phyloP scores from a whole-genome alignment of 1,140 invertebrate genomes.

The Atta cephalotes region DNA sequence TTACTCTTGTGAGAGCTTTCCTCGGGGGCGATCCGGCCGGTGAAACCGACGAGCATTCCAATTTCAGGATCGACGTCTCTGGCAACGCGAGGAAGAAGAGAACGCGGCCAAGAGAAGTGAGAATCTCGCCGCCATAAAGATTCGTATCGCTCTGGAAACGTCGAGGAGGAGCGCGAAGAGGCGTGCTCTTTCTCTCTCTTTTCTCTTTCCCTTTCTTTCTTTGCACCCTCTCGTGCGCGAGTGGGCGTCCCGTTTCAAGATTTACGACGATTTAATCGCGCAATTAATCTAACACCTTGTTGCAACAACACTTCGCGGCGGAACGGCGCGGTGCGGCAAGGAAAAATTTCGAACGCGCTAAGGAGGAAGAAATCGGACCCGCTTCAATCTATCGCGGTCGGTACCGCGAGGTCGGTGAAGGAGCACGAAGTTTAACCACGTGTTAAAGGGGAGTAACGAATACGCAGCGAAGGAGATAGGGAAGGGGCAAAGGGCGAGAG shows the following conservation, averaged over 20 bases:
- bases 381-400: slow-evolving; percentile 70
- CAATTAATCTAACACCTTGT: slow-evolving; percentile 86
- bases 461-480: slow-evolving; percentile 22
- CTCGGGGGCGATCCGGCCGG: slow-evolving; percentile 26
- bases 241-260: slow-evolving; percentile 82
- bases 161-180: slow-evolving; percentile 60
- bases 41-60: slow-evolving; percentile 30
- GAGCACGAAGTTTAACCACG: slow-evolving; percentile 56
- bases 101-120: slow-evolving; percentile 59
- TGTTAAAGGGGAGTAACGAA: slow-evolving; percentile 72
- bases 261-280: slow-evolving; percentile 85
- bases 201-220: neutral
- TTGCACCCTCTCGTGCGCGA: slow-evolving; percentile 48
- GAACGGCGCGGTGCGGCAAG: slow-evolving; percentile 9
- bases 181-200: slow-evolving; percentile 41
- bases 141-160: slow-evolving; percentile 74
- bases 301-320: slow-evolving; percentile 83
- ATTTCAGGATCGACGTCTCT: slow-evolving; percentile 60
- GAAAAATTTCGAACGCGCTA: slow-evolving; percentile 45
- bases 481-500: slow-evolving; percentile 14
- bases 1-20: slow-evolving; percentile 42
- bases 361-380: slow-evolving; percentile 11
- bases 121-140: slow-evolving; percentile 75
- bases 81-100: slow-evolving; percentile 34
- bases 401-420: slow-evolving; percentile 59